Conservation (phyloP, 2,797 vertebrate species). For the Liparis tanakae region DNA sequence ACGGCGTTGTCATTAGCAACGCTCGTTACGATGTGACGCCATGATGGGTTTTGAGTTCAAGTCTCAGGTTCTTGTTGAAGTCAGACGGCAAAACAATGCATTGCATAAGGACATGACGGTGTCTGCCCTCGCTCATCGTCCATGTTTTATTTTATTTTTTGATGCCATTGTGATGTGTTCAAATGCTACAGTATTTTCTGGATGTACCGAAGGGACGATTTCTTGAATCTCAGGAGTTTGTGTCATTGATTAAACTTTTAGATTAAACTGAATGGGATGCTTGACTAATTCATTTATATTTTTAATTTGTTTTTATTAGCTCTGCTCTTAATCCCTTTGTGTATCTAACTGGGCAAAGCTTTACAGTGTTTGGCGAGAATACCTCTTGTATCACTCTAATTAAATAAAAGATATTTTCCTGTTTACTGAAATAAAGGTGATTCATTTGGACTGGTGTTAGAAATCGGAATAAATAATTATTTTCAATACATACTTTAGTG, state of each 20-base stretch:
- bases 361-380: conserved; percentile 39
- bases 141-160: conserved; percentile 7
- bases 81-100: conserved; percentile 22
- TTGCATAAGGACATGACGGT: conserved; percentile 8
- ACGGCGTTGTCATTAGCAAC: conserved; percentile 10
- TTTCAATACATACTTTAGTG: not conserved
- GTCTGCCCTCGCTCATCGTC: conserved; percentile 10
- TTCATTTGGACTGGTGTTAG: conserved; percentile 20
- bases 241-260: not conserved
- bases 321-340: conserved; percentile 25
- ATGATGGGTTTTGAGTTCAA: conserved; percentile 16
- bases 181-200: conserved; percentile 31
- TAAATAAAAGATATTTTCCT: conserved; percentile 41
- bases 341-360: conserved; percentile 40
- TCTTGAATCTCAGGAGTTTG: conserved; percentile 47
- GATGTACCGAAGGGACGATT: conserved; percentile 21
- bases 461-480: not conserved
- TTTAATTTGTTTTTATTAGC: conserved; percentile 13
- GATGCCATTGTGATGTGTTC: conserved; percentile 32
- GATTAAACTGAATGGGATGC: conserved; percentile 16
- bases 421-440: conserved; percentile 37
- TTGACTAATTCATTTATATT: conserved; percentile 29
- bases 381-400: conserved; percentile 24
- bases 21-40: not conserved
- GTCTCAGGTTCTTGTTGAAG: conserved; percentile 52